Evolutionary conservation across 2,113 vertebrate species (phyloP).

Genomic region (Tachysurus vachellii): DNA sequence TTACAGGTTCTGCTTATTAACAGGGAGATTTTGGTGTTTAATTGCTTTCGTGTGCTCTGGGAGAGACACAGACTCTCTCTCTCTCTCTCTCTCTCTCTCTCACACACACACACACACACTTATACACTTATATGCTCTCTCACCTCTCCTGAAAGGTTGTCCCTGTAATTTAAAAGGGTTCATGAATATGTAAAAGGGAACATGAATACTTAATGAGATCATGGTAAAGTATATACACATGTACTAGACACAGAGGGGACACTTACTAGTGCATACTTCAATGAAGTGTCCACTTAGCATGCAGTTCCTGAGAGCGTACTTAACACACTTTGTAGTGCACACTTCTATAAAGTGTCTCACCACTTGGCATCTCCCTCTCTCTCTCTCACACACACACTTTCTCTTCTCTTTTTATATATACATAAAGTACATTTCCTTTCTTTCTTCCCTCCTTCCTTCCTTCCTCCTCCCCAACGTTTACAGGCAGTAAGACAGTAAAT

Average conservation of each 20-base stretch:
- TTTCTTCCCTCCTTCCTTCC: not conserved
- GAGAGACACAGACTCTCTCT: constrained; percentile 3
- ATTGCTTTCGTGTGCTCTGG: constrained; percentile 34
- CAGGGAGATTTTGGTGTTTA: constrained; percentile 13
- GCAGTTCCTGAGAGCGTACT: not conserved
- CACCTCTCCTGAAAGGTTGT: not conserved
- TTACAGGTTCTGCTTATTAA: constrained; percentile 7
- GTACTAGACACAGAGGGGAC: not conserved
- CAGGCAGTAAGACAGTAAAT: constrained; percentile 8
- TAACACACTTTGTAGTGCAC: not conserved
- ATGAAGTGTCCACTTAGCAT: not conserved
- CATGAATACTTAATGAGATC: not conserved
- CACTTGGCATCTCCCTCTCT: not conserved
- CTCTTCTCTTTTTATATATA: not conserved
- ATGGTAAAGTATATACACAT: not conserved
- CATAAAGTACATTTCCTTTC: too few species aligned
- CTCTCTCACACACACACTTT: not conserved
- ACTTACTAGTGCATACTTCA: not conserved
- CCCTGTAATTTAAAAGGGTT: not conserved
- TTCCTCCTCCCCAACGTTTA: too few species aligned
- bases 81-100: too few species aligned
- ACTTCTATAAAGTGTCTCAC: not conserved
- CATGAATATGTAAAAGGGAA: not conserved
- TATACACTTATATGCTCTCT: not conserved
- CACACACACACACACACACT: too few species aligned